Evolutionary conservation across 2,113 vertebrate species (phyloP).

Genomic region (Bubo bubo): DNA sequence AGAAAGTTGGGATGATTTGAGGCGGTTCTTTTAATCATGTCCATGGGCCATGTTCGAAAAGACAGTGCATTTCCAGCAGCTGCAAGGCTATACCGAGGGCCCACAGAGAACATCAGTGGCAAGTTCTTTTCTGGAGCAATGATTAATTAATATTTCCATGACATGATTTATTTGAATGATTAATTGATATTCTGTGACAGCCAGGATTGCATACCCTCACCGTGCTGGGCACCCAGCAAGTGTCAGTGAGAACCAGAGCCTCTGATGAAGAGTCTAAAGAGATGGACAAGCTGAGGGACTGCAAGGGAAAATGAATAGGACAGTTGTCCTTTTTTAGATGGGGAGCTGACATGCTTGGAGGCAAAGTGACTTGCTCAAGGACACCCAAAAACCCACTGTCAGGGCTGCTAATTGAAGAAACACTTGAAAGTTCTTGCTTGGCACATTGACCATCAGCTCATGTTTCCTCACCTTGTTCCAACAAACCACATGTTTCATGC

Average conservation of each 20-base stretch:
- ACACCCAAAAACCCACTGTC: background rate
- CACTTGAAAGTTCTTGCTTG: background rate
- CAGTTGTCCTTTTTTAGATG: background rate
- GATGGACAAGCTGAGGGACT: background rate
- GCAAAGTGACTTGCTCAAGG: background rate
- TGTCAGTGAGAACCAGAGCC: background rate
- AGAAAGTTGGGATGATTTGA: constrained; percentile 63
- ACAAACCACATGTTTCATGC: background rate
- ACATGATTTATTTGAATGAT: background rate
- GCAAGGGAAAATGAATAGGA: background rate
- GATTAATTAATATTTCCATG: constrained; percentile 33
- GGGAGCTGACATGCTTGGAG: background rate
- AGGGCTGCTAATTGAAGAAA: background rate
- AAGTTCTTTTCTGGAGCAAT: background rate
- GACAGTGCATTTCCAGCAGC: background rate
- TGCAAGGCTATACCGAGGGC: background rate
- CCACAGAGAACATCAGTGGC: background rate
- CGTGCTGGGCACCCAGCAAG: background rate
- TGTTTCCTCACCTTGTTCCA: background rate
- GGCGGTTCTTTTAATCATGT: constrained; percentile 49
- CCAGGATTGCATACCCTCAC: background rate
- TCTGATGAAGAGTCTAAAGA: background rate
- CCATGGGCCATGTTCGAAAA: background rate
- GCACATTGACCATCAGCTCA: background rate
- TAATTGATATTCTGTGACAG: constrained; percentile 1